A percentile compares a stretch with the other conserved stretches of the same genome.
phyloP scores from a whole-genome alignment of 2,888 invertebrate genomes.

The Erpobdella octoculata region DNA sequence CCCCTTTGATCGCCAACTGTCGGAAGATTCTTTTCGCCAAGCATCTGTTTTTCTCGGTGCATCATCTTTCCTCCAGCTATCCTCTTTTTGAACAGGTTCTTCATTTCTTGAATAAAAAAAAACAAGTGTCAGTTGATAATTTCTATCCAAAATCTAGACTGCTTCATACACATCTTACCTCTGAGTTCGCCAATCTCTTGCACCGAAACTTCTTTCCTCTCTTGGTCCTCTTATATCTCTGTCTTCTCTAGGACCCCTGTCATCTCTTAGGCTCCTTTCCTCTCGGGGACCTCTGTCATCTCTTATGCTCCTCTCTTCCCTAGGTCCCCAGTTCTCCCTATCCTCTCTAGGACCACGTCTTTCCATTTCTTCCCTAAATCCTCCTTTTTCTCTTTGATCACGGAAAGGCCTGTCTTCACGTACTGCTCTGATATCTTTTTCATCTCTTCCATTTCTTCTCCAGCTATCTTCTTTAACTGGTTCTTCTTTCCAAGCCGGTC shows the following conservation, averaged over 20 bases:
- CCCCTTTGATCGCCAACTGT: slow-evolving; percentile 1
- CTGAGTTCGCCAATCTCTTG: not conserved
- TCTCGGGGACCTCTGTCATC: not conserved
- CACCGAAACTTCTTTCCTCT: not conserved
- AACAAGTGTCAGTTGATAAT: not conserved
- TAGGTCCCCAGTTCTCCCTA: slow-evolving; percentile 6
- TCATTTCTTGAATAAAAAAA: not conserved
- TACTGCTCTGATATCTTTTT: too few species aligned
- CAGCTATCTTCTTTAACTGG: not conserved
- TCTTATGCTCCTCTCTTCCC: not conserved
- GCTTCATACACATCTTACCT: not conserved
- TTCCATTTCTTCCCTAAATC: not conserved
- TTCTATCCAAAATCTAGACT: not conserved
- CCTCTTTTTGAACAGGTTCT: not conserved
- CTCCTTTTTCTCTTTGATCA: not conserved
- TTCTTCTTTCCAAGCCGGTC: slow-evolving; percentile 1
- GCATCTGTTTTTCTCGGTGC: slow-evolving; percentile 21
- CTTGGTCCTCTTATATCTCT: not conserved
- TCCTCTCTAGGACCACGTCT: not conserved
- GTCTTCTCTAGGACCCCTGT: not conserved
- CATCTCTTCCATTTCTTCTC: slow-evolving; percentile 14
- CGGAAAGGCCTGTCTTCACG: not conserved
- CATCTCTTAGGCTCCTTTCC: slow-evolving; percentile 5
- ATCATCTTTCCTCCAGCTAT: slow-evolving; percentile 25
- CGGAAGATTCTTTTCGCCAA: slow-evolving; percentile 28